phyloP scores from a whole-genome alignment of 1,140 invertebrate species.

The Drosophila azteca region DNA sequence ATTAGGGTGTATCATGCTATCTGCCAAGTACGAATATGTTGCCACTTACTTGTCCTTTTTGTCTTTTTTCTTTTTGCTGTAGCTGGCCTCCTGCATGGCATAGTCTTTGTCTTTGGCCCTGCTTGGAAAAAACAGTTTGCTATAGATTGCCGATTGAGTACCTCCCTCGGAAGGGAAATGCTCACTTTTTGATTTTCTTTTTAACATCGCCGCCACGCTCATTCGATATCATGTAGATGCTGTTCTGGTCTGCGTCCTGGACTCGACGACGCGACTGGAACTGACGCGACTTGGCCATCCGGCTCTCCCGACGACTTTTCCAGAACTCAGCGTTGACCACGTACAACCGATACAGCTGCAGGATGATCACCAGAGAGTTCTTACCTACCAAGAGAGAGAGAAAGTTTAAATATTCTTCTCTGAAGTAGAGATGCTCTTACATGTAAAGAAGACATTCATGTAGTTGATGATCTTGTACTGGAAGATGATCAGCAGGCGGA shows the following conservation, averaged over 20 bases:
- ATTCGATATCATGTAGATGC: conserved; percentile 86
- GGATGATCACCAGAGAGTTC: conserved; percentile 92
- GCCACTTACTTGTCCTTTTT: conserved; percentile 70
- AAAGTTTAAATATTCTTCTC: rapidly evolving
- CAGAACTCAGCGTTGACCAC: conserved; percentile 89
- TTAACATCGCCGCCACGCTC: conserved; percentile 75
- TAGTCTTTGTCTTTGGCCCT: conserved; percentile 72
- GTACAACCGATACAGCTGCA: conserved; percentile 93
- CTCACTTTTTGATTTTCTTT: conserved; percentile 77
- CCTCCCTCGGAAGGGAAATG: not conserved
- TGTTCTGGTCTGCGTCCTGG: conserved; percentile 78
- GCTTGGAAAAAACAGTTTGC: not conserved
- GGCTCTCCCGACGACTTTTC: conserved; percentile 84
- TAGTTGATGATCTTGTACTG: conserved; percentile 95
- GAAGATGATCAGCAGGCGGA: conserved; percentile 92
- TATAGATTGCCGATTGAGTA: not conserved
- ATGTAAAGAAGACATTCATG: conserved; percentile 97
- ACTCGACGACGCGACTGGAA: conserved; percentile 82
- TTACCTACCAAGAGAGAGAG: conserved; percentile 87
- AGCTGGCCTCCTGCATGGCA: conserved; percentile 76
- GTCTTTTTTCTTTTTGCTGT: conserved; percentile 67
- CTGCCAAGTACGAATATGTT: not conserved
- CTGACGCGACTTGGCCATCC: conserved; percentile 83
- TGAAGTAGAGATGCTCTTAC: conserved; percentile 84
- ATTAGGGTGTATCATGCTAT: not conserved